These are phyloP conservation scores for Cotesia glomerata DNA, from an alignment of 1,140 invertebrate genomes.

Conservation along the genomic window DNA sequence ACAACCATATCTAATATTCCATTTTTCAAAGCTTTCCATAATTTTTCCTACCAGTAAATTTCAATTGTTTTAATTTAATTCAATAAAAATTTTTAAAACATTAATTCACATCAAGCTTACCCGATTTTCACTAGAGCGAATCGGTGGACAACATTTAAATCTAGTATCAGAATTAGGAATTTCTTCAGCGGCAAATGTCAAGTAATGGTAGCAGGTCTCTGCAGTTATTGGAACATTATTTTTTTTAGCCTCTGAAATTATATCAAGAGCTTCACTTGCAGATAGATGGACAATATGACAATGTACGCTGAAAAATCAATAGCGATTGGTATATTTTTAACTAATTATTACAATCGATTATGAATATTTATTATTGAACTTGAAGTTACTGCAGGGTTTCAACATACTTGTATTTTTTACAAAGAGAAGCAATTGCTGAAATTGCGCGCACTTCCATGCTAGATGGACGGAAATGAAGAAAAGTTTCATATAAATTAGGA, in stretches of 20 bases:
- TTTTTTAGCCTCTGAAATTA: slow-evolving; percentile 58
- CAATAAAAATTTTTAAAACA: neutral
- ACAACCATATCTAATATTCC: slow-evolving; percentile 71
- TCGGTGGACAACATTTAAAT: slow-evolving; percentile 77
- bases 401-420: slow-evolving; percentile 66
- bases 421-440: slow-evolving; percentile 65
- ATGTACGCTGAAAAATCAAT: slow-evolving; percentile 60
- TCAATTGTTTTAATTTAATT: slow-evolving; percentile 29
- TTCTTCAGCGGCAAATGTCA: slow-evolving; percentile 69
- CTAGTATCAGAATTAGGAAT: slow-evolving; percentile 69
- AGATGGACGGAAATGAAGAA: slow-evolving; percentile 69
- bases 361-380: neutral
- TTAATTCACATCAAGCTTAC: slow-evolving; percentile 46
- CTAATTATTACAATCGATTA: neutral
- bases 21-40: slow-evolving; percentile 69
- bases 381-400: neutral
- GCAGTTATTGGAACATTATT: slow-evolving; percentile 65
- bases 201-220: slow-evolving; percentile 78
- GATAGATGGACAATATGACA: slow-evolving; percentile 79
- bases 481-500: slow-evolving; percentile 68
- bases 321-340: neutral
- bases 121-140: slow-evolving; percentile 68
- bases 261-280: slow-evolving; percentile 64
- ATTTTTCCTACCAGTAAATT: slow-evolving; percentile 56
- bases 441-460: slow-evolving; percentile 74